Conservation (phyloP, 2,888 invertebrate species). For the Calameuta pallipes region DNA sequence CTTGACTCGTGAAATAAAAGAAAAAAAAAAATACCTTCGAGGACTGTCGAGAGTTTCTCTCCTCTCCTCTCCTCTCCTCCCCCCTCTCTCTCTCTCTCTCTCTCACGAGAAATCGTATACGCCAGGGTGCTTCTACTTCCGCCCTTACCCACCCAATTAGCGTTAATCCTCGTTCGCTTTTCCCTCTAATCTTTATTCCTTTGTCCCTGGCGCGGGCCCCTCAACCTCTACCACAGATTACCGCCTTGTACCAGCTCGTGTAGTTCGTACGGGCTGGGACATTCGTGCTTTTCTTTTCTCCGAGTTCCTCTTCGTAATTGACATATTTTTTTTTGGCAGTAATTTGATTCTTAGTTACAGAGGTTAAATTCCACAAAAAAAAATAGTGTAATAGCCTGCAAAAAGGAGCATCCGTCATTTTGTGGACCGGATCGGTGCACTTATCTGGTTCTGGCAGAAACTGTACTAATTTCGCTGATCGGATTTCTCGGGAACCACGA, state of each 20-base stretch:
- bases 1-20: slow-evolving; percentile 50
- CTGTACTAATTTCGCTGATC: background rate
- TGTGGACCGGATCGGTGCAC: background rate
- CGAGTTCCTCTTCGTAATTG: background rate
- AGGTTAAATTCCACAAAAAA: background rate
- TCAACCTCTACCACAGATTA: slow-evolving; percentile 18
- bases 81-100: background rate
- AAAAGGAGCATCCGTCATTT: background rate
- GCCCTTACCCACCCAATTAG: slow-evolving; percentile 52
- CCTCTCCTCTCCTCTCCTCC: no score
- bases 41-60: background rate
- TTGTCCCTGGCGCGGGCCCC: slow-evolving; percentile 38
- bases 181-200: slow-evolving; percentile 59
- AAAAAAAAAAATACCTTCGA: background rate
- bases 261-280: background rate
- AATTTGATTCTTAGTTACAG: background rate
- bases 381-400: background rate
- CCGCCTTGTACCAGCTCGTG: background rate
- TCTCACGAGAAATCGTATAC: background rate
- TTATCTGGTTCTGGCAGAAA: background rate
- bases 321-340: background rate
- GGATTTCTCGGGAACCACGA: background rate
- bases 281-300: background rate
- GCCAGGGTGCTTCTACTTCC: background rate
- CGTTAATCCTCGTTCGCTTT: slow-evolving; percentile 55